phyloP scores from a whole-genome alignment of 2,797 vertebrate genomes.

The Leptodactylus fallax region DNA sequence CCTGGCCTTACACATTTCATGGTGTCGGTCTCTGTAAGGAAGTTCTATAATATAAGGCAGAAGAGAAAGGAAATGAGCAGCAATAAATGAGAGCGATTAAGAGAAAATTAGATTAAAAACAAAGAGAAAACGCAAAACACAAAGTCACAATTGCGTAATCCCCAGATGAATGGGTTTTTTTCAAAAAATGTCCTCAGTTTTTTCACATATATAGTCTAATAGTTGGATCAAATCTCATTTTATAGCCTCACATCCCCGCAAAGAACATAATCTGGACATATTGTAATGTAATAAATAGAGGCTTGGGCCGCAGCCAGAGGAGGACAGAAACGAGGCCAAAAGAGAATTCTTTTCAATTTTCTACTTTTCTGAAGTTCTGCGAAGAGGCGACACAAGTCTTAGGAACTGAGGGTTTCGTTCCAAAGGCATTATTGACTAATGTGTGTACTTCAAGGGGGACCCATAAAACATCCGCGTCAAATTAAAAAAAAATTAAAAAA shows the following conservation, averaged over 20 bases:
- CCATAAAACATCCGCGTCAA: conserved; percentile 18
- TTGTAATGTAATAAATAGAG: conserved; percentile 36
- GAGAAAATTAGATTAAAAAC: conserved; percentile 8
- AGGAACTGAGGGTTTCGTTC: background rate
- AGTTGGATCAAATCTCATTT: conserved; percentile 29
- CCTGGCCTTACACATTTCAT: background rate
- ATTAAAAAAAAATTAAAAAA: conserved; percentile 1
- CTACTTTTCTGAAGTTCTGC: conserved; percentile 26
- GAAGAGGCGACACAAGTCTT: conserved; percentile 31
- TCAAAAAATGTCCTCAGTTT: background rate
- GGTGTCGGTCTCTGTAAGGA: background rate
- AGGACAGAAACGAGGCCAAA: conserved; percentile 16
- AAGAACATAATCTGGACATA: conserved; percentile 35
- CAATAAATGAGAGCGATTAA: background rate
- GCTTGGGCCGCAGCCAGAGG: conserved; percentile 31
- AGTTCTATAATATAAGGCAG: conserved; percentile 1
- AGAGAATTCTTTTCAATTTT: conserved; percentile 43
- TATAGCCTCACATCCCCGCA: background rate
- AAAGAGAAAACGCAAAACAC: background rate
- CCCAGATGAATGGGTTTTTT: background rate
- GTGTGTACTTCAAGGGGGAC: background rate
- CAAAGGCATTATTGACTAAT: conserved; percentile 22
- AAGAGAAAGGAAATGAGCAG: background rate
- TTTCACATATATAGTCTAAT: background rate
- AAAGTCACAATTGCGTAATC: background rate